Conservation (phyloP, 2,797 vertebrate genomes). For the Spinibarbus caldwelli region DNA sequence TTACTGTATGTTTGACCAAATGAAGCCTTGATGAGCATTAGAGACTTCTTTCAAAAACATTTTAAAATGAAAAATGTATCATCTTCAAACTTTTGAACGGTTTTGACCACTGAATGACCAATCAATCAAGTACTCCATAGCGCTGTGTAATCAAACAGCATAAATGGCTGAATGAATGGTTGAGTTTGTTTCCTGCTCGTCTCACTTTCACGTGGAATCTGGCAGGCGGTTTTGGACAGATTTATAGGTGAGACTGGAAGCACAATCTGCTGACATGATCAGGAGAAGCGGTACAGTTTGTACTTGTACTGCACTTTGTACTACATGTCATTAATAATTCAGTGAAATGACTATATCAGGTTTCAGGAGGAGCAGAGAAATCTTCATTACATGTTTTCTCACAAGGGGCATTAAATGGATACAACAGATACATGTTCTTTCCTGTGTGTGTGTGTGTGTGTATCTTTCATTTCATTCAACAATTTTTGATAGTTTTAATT, state of each 20-base stretch:
- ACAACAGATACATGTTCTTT: background rate
- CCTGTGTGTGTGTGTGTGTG: background rate
- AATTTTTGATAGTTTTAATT: background rate
- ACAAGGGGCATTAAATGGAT: background rate
- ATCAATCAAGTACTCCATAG: background rate
- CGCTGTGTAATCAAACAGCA: background rate
- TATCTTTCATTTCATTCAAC: background rate
- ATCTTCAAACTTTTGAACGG: background rate
- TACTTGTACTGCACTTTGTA: background rate
- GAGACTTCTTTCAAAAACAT: background rate
- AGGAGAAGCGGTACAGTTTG: background rate
- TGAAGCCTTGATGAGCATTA: no score
- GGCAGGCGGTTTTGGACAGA: background rate
- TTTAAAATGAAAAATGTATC: background rate
- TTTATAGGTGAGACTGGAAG: constrained; percentile 4
- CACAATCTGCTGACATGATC: constrained; percentile 5
- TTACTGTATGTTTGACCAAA: background rate
- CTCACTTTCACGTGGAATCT: constrained; percentile 23
- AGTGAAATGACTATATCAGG: background rate
- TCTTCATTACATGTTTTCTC: background rate
- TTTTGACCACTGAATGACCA: background rate
- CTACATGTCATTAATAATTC: constrained; percentile 1
- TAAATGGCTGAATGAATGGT: constrained; percentile 1
- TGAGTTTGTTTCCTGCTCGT: background rate
- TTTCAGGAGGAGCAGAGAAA: background rate